phyloP scores from a whole-genome alignment of 1,140 invertebrate species.

The Bombus huntii region DNA sequence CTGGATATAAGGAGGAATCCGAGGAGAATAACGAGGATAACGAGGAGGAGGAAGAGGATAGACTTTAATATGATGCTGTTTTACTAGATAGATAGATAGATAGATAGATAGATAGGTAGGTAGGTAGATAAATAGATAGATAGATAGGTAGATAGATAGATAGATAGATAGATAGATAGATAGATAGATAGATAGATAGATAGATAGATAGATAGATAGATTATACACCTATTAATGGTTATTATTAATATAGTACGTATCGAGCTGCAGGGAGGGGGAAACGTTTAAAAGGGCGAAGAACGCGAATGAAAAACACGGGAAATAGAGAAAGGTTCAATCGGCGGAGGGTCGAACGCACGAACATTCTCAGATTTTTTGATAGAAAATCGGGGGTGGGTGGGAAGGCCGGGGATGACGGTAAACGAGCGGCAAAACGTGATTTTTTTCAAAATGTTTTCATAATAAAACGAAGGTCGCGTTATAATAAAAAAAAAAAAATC shows the following conservation, averaged over 20 bases:
- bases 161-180: constrained; percentile 66
- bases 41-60: constrained; percentile 90
- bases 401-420: background rate
- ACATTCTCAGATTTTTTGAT: background rate
- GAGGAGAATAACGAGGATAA: constrained; percentile 91
- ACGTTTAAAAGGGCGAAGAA: background rate
- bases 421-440: constrained; percentile 30
- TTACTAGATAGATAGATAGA: constrained; percentile 74
- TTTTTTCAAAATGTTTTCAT: constrained; percentile 61
- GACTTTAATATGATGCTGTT: constrained; percentile 86
- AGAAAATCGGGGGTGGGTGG: background rate
- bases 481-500: constrained; percentile 41
- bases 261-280: background rate
- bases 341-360: background rate
- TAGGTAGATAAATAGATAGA: constrained; percentile 72
- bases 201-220: constrained; percentile 74
- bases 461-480: constrained; percentile 47
- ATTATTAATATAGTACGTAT: constrained; percentile 73
- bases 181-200: constrained; percentile 74
- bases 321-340: too few species aligned
- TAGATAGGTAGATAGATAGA: constrained; percentile 74
- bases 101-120: constrained; percentile 74
- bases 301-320: too few species aligned
- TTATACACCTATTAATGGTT: constrained; percentile 77
- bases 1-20: constrained; percentile 93